Conservation (phyloP, 1,140 invertebrate genomes). For the Papilio aristodemus region DNA sequence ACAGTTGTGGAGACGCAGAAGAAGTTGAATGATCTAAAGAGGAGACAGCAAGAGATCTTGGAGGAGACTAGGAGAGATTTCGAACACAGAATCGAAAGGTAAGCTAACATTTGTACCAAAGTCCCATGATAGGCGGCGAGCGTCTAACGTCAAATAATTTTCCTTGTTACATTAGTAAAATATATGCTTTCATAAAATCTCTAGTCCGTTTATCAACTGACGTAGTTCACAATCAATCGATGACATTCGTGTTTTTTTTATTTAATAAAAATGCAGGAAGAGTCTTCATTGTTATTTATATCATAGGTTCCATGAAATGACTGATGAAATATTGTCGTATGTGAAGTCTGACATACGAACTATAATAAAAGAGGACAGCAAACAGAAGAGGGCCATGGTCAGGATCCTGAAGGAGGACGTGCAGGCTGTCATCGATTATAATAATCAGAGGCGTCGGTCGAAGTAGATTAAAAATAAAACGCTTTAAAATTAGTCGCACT, state of each 20-base stretch:
- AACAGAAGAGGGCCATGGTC: slow-evolving; percentile 50
- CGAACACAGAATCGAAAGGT: not conserved
- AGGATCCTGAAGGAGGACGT: slow-evolving; percentile 52
- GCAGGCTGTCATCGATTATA: slow-evolving; percentile 35
- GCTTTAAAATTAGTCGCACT: too few relatives aligned
- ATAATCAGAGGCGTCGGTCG: slow-evolving; percentile 7
- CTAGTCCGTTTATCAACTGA: too few relatives aligned
- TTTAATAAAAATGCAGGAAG: too few relatives aligned
- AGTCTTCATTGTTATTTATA: not conserved
- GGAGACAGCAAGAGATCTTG: slow-evolving; percentile 38
- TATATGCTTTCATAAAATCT: too few relatives aligned
- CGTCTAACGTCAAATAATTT: too few relatives aligned
- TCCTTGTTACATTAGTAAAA: too few relatives aligned
- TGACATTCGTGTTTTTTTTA: too few relatives aligned
- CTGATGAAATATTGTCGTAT: slow-evolving; percentile 40
- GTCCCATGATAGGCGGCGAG: too few relatives aligned
- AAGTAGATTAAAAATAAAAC: too few relatives aligned
- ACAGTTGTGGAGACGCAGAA: slow-evolving; percentile 49
- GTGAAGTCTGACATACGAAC: slow-evolving; percentile 41
- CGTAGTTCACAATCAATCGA: too few relatives aligned
- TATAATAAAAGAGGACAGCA: slow-evolving; percentile 47
- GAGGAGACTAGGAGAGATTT: slow-evolving; percentile 30
- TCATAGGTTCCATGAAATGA: slow-evolving; percentile 47
- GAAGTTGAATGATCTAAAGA: slow-evolving; percentile 36
- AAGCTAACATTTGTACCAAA: not conserved